Conservation (phyloP, 2,113 vertebrate genomes). For the Xerus inauris region DNA sequence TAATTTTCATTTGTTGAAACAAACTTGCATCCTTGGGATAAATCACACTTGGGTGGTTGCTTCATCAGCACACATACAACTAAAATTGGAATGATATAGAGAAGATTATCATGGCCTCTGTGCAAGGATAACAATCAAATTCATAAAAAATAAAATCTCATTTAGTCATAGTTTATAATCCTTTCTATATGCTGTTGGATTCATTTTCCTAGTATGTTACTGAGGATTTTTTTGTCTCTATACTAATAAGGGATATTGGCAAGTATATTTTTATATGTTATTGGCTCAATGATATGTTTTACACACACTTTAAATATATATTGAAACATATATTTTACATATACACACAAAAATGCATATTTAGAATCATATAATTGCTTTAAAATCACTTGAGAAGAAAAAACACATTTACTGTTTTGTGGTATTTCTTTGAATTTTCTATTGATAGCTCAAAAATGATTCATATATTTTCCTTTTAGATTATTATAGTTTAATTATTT, state of each 20-base stretch:
- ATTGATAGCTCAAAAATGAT: neutral
- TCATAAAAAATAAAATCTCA: neutral
- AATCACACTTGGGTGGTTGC: neutral
- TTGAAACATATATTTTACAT: neutral
- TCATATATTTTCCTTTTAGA: neutral
- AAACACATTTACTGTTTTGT: neutral
- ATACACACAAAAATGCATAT: neutral
- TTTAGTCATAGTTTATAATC: neutral
- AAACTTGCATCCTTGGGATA: neutral
- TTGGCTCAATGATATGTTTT: neutral
- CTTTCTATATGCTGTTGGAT: neutral
- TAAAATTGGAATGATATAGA: neutral
- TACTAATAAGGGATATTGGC: no score
- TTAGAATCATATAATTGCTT: neutral
- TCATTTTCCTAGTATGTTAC: neutral
- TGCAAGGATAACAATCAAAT: neutral
- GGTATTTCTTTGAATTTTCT: slow-evolving; percentile 1
- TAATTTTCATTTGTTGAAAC: neutral
- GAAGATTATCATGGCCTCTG: neutral
- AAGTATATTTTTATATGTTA: neutral
- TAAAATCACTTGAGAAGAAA: neutral
- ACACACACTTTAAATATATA: neutral
- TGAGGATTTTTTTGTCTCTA: neutral
- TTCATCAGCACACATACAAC: neutral
- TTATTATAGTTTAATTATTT: slow-evolving; percentile 1